A percentile compares a stretch with the other conserved stretches of the same genome.
These are phyloP conservation scores for Mormyrops attenuatus DNA, from an alignment of 2,797 vertebrate species.

Conservation along the genomic window DNA sequence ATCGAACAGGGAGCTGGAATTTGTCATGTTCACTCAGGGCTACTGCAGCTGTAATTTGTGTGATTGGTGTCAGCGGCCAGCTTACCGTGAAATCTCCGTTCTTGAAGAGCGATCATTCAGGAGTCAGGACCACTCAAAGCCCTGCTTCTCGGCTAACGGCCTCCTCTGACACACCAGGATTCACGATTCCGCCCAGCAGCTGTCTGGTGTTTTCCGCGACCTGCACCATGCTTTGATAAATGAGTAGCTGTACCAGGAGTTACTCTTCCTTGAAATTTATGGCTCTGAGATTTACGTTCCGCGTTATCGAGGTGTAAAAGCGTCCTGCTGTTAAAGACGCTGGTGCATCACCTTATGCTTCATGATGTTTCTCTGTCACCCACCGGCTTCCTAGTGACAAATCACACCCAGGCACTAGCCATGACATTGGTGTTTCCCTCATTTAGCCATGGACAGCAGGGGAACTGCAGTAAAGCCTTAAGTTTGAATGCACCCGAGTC, in stretches of 20 bases:
- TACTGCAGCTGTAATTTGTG: background rate
- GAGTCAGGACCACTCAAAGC: background rate
- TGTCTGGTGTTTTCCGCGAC: background rate
- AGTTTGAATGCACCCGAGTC: background rate
- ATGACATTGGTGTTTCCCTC: background rate
- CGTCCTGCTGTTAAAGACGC: background rate
- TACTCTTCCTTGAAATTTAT: background rate
- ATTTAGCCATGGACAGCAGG: background rate
- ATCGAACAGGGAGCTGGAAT: background rate
- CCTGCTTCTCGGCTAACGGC: background rate
- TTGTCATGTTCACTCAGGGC: background rate
- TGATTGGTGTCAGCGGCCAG: background rate
- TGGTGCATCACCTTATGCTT: background rate
- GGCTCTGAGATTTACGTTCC: background rate
- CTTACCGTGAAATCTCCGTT: background rate
- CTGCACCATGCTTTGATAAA: background rate
- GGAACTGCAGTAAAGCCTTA: background rate
- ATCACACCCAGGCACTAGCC: background rate
- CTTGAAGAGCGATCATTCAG: background rate
- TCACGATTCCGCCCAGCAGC: background rate
- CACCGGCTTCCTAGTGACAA: background rate
- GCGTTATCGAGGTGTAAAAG: background rate
- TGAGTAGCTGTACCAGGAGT: background rate
- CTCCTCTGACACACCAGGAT: background rate
- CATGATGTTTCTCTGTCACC: background rate